Evolutionary conservation across 2,888 invertebrate species (phyloP).

Genomic region (Cryptocheilus praepositus): DNA sequence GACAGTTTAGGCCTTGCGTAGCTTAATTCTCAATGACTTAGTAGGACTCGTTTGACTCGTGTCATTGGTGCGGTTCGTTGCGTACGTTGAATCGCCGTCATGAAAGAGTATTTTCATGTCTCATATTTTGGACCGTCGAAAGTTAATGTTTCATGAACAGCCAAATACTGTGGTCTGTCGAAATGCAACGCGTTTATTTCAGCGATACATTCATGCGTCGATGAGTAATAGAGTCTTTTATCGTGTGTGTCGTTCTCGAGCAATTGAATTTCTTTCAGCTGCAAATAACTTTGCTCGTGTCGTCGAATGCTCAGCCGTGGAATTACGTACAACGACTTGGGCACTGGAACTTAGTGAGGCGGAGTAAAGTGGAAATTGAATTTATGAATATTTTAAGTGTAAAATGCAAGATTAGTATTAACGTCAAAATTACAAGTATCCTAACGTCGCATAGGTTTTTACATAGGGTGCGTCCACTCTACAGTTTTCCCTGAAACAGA

Average conservation of each 20-base stretch:
- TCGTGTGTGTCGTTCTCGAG: too few relatives aligned
- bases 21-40: not conserved
- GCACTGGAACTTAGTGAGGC: conserved; percentile 54
- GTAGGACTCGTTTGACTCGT: conserved; percentile 1
- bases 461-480: conserved; percentile 93
- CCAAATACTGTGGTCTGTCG: not conserved
- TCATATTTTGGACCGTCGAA: too few relatives aligned
- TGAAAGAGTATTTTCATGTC: too few relatives aligned
- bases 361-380: conserved; percentile 56
- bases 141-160: too few relatives aligned
- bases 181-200: not conserved
- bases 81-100: not conserved
- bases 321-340: conserved; percentile 22
- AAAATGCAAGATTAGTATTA: conserved; percentile 59
- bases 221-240: too few relatives aligned
- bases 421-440: conserved; percentile 86
- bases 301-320: not conserved
- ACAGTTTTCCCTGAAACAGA: conserved; percentile 86
- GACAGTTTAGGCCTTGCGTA: conserved; percentile 26
- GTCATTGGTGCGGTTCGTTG: not conserved
- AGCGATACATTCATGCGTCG: not conserved
- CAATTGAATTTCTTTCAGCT: not conserved
- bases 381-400: conserved; percentile 56
- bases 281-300: not conserved
- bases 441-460: conserved; percentile 95